Base-by-base conservation (phyloP, 1,140 invertebrate genomes). In the Drosophila nikananu region DNA sequence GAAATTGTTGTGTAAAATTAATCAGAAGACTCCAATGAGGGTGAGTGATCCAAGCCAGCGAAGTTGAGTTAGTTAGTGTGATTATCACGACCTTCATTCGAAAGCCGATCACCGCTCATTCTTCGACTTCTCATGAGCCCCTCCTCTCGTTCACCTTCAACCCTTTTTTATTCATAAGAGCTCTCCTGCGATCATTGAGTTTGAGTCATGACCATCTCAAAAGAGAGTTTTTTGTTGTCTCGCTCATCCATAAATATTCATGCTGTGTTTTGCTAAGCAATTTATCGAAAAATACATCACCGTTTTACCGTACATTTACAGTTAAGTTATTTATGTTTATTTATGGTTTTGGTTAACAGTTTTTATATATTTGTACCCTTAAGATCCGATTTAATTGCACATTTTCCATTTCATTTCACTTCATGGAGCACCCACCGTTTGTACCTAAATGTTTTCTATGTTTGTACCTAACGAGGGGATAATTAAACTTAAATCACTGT, bases 11-110 rank as follows among this genome's bases (percentile, higher is more conserved):
- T 57, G 60, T 72, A 75, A 68, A 73, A 83, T 67, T 82, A 57
- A 76, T 81, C 83, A 92, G 92, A 93, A 93, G 92, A 93, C 65
- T 82, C 92, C 68, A 92, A 86, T 71, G 92, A 93, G 84, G 92
- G 92, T 93, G 92, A 93, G 92, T 92, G 92, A 86, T 77, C 52
- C 42, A 73, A 64, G 48, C 44, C 44, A 13, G 27, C 49, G 72
- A 83, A 66, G 54, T 77, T 81, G 72, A 76, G 61, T 58, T 76
- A 60, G 71, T 62, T 70, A 46, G 58, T 77, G 74, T 48, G 75
- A 78, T 54, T 46, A 55, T 54, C 52, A 63, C 39, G 27, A 44
- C 25, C 51, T 23, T 57, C 32, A 78, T 39, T 67, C 75, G 52
- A 77, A 30, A 66, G 46, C 39, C 30, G 58, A 54, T 78, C 75